Conservation (phyloP, 1,140 invertebrate species). For the Phthorimaea operculella region DNA sequence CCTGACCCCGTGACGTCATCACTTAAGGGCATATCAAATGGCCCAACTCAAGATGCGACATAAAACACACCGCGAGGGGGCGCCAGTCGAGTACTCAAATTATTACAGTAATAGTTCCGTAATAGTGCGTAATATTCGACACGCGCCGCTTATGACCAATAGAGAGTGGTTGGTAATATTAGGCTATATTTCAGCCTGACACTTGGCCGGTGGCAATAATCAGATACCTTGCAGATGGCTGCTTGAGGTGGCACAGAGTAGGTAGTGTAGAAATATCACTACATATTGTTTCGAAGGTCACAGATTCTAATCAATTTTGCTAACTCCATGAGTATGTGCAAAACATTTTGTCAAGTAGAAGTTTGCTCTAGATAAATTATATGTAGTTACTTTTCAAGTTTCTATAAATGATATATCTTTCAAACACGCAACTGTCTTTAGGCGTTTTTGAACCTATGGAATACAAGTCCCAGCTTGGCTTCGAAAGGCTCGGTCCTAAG, state of each 20-base stretch:
- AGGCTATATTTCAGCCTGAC: slow-evolving; percentile 56
- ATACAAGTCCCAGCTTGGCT: too few species aligned
- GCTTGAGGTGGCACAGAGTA: slow-evolving; percentile 44
- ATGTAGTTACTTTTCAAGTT: too few species aligned
- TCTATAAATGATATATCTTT: too few species aligned
- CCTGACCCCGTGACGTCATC: too few species aligned
- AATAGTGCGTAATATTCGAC: slow-evolving; percentile 39
- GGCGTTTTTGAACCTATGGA: too few species aligned
- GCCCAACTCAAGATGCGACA: neutral
- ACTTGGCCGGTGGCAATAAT: slow-evolving; percentile 52
- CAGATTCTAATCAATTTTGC: too few species aligned
- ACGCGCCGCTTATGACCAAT: slow-evolving; percentile 33
- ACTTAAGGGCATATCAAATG: neutral
- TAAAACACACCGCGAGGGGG: neutral
- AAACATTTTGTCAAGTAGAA: too few species aligned
- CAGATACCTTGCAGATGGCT: slow-evolving; percentile 56
- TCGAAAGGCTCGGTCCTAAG: too few species aligned
- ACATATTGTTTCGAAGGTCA: too few species aligned
- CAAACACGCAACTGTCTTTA: too few species aligned
- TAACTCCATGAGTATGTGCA: too few species aligned
- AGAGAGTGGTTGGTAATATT: slow-evolving; percentile 28
- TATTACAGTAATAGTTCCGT: slow-evolving; percentile 39
- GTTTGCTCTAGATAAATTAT: too few species aligned
- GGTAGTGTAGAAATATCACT: neutral
- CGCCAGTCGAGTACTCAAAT: slow-evolving; percentile 18